Conservation (phyloP, 2,113 vertebrate genomes). For the Rattus norvegicus region GRCr8 NC_086021.1:57984001-57984500, state of each 20-base stretch:
- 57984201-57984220: neutral
- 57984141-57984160: neutral
- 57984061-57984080: slow-evolving; percentile 4
- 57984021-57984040: slow-evolving; percentile 60
- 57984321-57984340: slow-evolving; percentile 11
- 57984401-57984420: neutral
- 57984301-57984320: neutral
- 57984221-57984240: neutral
- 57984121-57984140: slow-evolving; percentile 47
- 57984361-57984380: slow-evolving; percentile 32
- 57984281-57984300: slow-evolving; percentile 11
- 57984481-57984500: neutral
- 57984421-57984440: neutral
- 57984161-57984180: neutral
- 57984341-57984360: neutral
- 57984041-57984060: slow-evolving; percentile 17
- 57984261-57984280: slow-evolving; percentile 48
- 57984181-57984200: neutral
- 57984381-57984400: slow-evolving; percentile 2
- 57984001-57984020: slow-evolving; percentile 17
- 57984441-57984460: slow-evolving; percentile 43
- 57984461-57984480: slow-evolving; percentile 57
- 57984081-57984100: slow-evolving; percentile 61
- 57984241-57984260: neutral
- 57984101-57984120: slow-evolving; percentile 45